Evolutionary conservation across 2,797 vertebrate species (phyloP), one percentile per base, ranked within the genome.

Genomic region (Chelon labrosus): DNA sequence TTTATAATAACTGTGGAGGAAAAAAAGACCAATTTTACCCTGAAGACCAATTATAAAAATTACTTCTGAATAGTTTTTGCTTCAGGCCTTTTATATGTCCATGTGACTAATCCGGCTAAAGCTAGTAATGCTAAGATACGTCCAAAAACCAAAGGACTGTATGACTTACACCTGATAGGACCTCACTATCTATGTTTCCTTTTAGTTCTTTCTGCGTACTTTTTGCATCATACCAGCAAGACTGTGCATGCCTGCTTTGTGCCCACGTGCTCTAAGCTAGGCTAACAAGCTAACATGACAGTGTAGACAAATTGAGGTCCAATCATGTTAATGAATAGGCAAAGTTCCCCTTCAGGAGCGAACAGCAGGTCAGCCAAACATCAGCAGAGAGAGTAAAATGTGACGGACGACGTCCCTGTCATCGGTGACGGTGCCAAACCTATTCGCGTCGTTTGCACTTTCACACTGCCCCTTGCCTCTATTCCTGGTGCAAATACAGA

Each of bases 301-400:
- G 44, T 8, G 17, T 7, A 42, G 41, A 65, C 56, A 76, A 69
- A 85, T 74, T 65, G 44, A n/a, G 60, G 58, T 49, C 47, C 77
- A 78, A 80, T 78, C 66, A 50, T 67, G 54, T 61, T 42, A 64
- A 55, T 20, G 63, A 86, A 84, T 68, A 88, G 63, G 47, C 66
- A 70, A 76, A 57, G 49, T 73, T 75, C 68, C 70, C 78, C 66
- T 56, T 50, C 70, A 74, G 62, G 38, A 85, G 70, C 44, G 73
- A 70, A 70, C 75, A 77, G 57, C 16, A 46, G 79, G 72, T 83
- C 86, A 70, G 80, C 79, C 78, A 47, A 80, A 83, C 73, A 83
- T 88, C 80, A 87, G 79, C 82, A 85, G 82, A 86, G 84, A 16
- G 68, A 71, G 86, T 82, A 74, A 78, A 85, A 73, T 77, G 83